These are phyloP conservation scores for Phyllotis vaccarum DNA, from an alignment of 2,797 vertebrate species.

Conservation along the genomic window DNA sequence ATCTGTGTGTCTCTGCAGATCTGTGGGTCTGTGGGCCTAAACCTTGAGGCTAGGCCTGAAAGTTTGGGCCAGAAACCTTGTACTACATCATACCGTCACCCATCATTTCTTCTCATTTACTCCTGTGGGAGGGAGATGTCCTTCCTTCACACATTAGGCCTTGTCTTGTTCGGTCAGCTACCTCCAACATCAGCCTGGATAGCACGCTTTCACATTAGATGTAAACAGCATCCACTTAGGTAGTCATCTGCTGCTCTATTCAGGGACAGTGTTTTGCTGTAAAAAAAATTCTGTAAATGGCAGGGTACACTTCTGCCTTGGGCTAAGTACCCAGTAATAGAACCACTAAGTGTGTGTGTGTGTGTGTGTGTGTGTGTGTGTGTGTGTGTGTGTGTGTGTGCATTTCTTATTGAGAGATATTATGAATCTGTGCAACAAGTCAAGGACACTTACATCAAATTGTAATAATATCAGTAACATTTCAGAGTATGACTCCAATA, in stretches of 20 bases:
- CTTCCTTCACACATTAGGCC: neutral
- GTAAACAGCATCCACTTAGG: neutral
- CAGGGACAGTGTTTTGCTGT: neutral
- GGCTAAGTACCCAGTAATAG: neutral
- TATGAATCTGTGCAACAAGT: neutral
- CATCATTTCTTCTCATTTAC: neutral
- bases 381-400: neutral
- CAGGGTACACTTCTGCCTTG: neutral
- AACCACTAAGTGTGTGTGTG: neutral
- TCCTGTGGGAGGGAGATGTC: neutral
- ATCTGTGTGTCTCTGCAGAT: no score
- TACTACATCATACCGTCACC: no score
- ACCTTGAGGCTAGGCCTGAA: no score
- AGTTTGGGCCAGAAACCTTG: no score
- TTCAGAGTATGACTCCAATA: neutral
- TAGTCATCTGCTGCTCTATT: neutral
- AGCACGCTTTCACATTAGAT: neutral
- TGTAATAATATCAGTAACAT: neutral
- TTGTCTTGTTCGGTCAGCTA: neutral
- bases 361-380: no score
- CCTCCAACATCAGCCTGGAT: neutral
- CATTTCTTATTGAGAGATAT: neutral
- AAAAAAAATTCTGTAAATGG: neutral
- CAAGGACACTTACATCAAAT: neutral
- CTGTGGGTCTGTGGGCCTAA: no score